Conservation (phyloP, 2,113 vertebrate species). For the Silurus glanis region DNA sequence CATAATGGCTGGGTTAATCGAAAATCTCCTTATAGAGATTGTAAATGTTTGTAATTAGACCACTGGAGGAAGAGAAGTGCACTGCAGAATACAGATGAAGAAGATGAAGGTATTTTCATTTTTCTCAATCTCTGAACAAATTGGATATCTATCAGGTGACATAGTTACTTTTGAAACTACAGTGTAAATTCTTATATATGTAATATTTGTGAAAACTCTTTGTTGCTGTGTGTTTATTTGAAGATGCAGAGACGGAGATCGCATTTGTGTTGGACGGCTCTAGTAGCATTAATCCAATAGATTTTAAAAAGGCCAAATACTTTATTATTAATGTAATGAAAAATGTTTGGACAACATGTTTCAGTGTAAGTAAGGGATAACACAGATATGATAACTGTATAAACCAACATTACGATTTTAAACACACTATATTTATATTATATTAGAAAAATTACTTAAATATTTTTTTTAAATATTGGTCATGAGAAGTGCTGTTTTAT, state of each 20-base stretch:
- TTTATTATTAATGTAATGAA: slow-evolving; percentile 75
- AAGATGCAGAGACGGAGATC: slow-evolving; percentile 46
- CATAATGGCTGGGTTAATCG: no score
- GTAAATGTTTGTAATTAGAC: slow-evolving; percentile 10
- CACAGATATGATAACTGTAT: neutral
- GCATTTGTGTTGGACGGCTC: slow-evolving; percentile 60
- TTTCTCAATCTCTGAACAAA: neutral
- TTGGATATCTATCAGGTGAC: neutral
- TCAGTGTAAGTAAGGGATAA: slow-evolving; percentile 62
- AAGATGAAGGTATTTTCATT: slow-evolving; percentile 29
- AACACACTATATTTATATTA: neutral
- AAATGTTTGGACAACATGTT: slow-evolving; percentile 71
- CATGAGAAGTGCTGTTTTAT: neutral
- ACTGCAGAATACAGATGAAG: neutral
- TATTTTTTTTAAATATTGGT: neutral
- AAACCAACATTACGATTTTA: neutral
- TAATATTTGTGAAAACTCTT: neutral
- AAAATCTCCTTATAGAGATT: neutral
- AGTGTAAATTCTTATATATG: neutral
- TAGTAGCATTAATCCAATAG: slow-evolving; percentile 63
- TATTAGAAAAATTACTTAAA: no score
- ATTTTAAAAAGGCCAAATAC: slow-evolving; percentile 76
- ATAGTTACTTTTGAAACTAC: neutral
- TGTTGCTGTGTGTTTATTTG: neutral
- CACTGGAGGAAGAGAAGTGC: slow-evolving; percentile 37